A percentile compares a stretch with the other conserved stretches of the same genome.
Conservation (phyloP, 2,888 invertebrate genomes). For the Morinoia aosen region DNA sequence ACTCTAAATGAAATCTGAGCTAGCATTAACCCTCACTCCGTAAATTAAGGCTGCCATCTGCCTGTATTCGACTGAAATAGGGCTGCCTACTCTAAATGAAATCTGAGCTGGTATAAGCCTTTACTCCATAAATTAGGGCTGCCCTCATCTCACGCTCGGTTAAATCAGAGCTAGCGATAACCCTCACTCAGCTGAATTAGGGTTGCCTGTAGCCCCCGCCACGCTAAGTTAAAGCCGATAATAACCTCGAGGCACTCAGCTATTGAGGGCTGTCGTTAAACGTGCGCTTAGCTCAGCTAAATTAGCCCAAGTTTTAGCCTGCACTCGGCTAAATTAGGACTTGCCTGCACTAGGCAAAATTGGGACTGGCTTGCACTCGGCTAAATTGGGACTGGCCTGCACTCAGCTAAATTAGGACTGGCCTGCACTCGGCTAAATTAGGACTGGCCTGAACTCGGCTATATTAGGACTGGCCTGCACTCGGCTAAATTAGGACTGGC, state of each 20-base stretch:
- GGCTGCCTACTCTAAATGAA: too few relatives aligned
- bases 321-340: too few relatives aligned
- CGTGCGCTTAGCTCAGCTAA: too few relatives aligned
- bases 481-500: neutral
- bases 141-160: neutral
- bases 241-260: too few relatives aligned
- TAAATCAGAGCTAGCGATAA: neutral
- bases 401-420: neutral
- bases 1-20: too few relatives aligned
- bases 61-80: too few relatives aligned
- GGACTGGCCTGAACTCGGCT: neutral
- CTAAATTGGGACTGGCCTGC: neutral
- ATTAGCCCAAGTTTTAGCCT: too few relatives aligned
- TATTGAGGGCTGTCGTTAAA: neutral
- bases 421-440: neutral
- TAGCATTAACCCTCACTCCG: too few relatives aligned
- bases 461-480: neutral
- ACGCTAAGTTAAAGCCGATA: too few relatives aligned
- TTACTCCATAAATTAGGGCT: neutral
- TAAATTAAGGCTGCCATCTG: neutral
- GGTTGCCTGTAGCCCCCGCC: too few relatives aligned
- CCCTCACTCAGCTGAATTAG: too few relatives aligned
- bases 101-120: too few relatives aligned
- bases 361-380: neutral
- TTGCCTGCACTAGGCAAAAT: neutral